Evolutionary conservation across 2,888 invertebrate genomes (phyloP).

Genomic region (Megastigmus dorsalis): DNA sequence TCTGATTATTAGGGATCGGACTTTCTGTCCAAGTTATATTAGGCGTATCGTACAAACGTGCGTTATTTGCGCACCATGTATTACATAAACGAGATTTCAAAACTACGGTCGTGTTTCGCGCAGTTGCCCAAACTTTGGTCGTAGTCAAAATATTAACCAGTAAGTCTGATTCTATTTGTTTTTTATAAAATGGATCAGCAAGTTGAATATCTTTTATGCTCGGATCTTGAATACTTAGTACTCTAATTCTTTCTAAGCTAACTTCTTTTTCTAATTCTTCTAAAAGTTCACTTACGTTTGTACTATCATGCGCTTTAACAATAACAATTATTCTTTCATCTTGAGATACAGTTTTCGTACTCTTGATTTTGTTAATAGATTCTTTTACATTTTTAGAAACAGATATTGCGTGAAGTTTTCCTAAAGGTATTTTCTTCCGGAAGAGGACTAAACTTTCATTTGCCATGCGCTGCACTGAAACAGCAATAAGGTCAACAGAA

Average conservation of each 20-base stretch:
- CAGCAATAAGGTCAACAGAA: conserved; percentile 8
- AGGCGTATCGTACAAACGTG: conserved; percentile 71
- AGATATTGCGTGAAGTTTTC: conserved; percentile 9
- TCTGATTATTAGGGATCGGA: conserved; percentile 61
- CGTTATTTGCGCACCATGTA: conserved; percentile 40
- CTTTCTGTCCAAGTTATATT: conserved; percentile 90
- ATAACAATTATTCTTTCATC: conserved; percentile 40
- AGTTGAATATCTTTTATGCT: conserved; percentile 80
- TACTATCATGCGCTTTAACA: conserved; percentile 12
- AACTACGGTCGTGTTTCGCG: background rate
- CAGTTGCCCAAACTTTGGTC: conserved; percentile 77
- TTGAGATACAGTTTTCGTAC: background rate
- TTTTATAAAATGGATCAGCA: conserved; percentile 79
- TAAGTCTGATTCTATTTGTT: conserved; percentile 83
- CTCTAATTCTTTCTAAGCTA: conserved; percentile 77
- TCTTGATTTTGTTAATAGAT: conserved; percentile 27
- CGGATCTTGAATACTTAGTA: conserved; percentile 78
- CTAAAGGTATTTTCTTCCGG: conserved; percentile 16
- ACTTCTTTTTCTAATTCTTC: conserved; percentile 76
- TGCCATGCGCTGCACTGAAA: conserved; percentile 7
- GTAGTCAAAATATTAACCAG: conserved; percentile 82
- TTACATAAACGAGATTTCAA: background rate
- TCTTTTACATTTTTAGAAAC: conserved; percentile 25
- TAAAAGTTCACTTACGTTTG: conserved; percentile 10
- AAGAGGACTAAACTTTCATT: conserved; percentile 24